Base-by-base conservation (phyloP, 2,888 invertebrate genomes). In the Leucophenga maculata region DNA sequence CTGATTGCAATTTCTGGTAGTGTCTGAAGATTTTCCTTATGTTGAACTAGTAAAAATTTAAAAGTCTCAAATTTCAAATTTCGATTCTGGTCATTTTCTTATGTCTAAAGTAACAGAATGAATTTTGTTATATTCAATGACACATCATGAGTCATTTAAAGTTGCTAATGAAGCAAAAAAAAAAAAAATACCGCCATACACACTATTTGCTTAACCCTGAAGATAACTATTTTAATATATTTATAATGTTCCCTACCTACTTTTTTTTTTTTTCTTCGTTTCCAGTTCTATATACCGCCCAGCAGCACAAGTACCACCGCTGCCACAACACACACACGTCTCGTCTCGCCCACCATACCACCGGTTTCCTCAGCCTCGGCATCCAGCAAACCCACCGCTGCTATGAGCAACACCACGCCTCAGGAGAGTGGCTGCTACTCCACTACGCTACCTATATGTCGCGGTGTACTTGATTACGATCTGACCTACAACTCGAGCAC, bases 401-500 rank as follows among this genome's bases (percentile, higher is more conserved):
- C 84, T 9, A 83, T 84, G 78, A 74, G 78, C 64, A 80, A 78
- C 32, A 78, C 80, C 13, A 80, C 72, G 67, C 75, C 62, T n/a
- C 72, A 69, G 46, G 82, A 82, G 3, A 82, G 77, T 44, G 86
- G 84, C 62, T 89, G 89, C 71, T 83, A 84, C 72, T 89, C 89
- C 3, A 88, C 89, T 1, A 84, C 86, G 16, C 50, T 89, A 55
- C 74, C 78, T 48, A 86, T 89, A 78, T 93, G 93, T 77, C 91
- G 91, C n/a, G 92, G 92, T 1, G 90, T 93, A 3, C 86, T 93
- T n/a, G 92, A 92, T 0, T 93, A 93, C 80, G 93, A 93, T 86
- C 85, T 93, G 74, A 92, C 93, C 1, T 91, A 91, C 11, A 82
- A 83, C 20, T 74, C 76, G 1, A 82, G 80, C 9, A 77, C 76